These are phyloP conservation scores for Mionectes macconnelli DNA, from an alignment of 2,113 vertebrate genomes.

Conservation along the genomic window DNA sequence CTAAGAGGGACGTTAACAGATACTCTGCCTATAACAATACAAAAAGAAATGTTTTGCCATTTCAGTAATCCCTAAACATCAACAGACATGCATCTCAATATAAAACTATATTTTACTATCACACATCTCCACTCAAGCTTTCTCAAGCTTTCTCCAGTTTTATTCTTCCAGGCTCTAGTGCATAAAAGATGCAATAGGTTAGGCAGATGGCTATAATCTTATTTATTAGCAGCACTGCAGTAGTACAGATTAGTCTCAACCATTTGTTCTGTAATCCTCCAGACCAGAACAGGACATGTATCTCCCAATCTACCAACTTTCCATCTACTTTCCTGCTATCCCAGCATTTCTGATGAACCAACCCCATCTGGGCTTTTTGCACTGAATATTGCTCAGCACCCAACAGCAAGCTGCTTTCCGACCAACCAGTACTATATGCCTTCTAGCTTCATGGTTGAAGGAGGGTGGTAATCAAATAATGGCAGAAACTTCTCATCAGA, in stretches of 20 bases:
- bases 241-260: not conserved
- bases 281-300: fast-evolving
- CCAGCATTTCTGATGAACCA: not conserved
- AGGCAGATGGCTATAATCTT: not conserved
- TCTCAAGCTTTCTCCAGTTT: not conserved
- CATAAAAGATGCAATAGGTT: not conserved
- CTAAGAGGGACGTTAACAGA: not conserved
- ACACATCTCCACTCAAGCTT: not conserved
- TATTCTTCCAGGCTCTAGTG: not conserved
- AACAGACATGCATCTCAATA: not conserved
- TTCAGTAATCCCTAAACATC: not conserved
- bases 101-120: not conserved
- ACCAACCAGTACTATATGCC: not conserved
- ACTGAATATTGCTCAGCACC: not conserved
- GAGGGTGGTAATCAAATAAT: not conserved
- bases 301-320: not conserved
- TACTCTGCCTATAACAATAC: not conserved
- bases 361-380: not conserved
- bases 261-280: not conserved
- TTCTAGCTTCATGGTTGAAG: not conserved
- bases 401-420: not conserved
- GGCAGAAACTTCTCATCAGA: not conserved
- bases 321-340: not conserved
- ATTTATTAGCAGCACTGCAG: not conserved
- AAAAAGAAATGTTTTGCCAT: not conserved